These are phyloP conservation scores for Pogonomyrmex barbatus DNA, from an alignment of 1,140 invertebrate species.

Conservation along the genomic window DNA sequence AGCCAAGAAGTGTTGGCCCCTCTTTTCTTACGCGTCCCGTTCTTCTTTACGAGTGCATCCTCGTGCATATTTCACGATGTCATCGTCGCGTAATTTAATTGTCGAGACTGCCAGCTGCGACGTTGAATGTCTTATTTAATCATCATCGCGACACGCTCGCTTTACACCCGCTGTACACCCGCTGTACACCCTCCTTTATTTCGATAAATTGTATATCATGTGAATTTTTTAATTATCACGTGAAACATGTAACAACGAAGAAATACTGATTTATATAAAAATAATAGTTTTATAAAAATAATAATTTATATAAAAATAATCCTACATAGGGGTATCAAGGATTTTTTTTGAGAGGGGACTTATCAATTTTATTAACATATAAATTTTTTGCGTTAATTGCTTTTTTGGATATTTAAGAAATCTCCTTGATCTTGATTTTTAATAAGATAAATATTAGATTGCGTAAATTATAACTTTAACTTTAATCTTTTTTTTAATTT, in stretches of 20 bases:
- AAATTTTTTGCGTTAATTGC: too few relatives aligned
- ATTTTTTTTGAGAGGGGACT: too few relatives aligned
- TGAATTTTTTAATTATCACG: not conserved
- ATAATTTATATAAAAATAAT: too few relatives aligned
- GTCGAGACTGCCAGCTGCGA: not conserved
- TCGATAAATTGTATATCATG: not conserved
- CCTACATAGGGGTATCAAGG: too few relatives aligned
- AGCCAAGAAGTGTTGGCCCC: not conserved
- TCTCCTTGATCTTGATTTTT: too few relatives aligned
- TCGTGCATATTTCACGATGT: slow-evolving; percentile 34
- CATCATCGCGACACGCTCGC: not conserved
- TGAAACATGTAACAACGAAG: not conserved
- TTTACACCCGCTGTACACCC: not conserved
- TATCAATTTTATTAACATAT: too few relatives aligned
- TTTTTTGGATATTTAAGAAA: too few relatives aligned
- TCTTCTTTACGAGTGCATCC: slow-evolving; percentile 22
- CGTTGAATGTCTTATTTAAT: not conserved
- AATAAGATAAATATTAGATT: too few relatives aligned
- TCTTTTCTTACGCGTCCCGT: not conserved
- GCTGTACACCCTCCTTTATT: not conserved
- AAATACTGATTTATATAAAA: not conserved
- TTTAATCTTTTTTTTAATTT: too few relatives aligned
- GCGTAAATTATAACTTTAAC: too few relatives aligned
- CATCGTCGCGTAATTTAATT: slow-evolving; percentile 48
- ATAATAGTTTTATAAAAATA: too few relatives aligned